Evolutionary conservation across 2,888 invertebrate genomes (phyloP), one percentile per base, ranked within the genome.

Genomic region (Penaeus monodon): DNA sequence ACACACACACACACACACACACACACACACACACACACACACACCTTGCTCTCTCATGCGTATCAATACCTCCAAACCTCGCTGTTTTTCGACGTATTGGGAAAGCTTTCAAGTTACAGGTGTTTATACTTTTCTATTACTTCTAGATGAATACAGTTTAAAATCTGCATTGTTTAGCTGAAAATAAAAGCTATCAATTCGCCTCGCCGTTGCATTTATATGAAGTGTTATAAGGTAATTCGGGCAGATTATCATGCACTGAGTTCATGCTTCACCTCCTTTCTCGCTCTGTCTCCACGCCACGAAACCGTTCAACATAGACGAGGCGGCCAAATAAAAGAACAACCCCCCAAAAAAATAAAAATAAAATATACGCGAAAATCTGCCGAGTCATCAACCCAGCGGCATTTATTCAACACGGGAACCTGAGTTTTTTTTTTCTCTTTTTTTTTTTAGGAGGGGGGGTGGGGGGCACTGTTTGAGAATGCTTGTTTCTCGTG

Each of bases 1-100:
- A 77, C 77, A 38, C 49, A 49, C 77, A 77, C 44, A 24, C 77
- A 77, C 77, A n/a, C 74, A 74, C 74, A 38, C 38, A 76, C 44
- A 44, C 33, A 76, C 24, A 24, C 24, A 33, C 24, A 76, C 33
- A 44, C 76, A 24, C 24, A 1, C 57, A 57, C 57, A 14, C 14
- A 57, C 10, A 12, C 57, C 57, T 57, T 57, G 38, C 78, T 78
- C 78, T 78, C 78, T 78, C 78, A 57, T 57, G 57, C 57, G 57
- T 78, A 44, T 7, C 78, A 49, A 24, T 78, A 24, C 29, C 57
- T 49, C 57, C 22, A 24, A 10, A 7, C 29, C 57, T 78, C 57
- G 17, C 57, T 78, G 24, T n/a, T 57, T 57, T 24, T 57, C 24
- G 1, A 24, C 57, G 57, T 57, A 57, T 57, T 14, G 17, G 57